Evolutionary conservation across 1,140 invertebrate species (phyloP).

Genomic region (Ptiloglossa arizonensis): DNA sequence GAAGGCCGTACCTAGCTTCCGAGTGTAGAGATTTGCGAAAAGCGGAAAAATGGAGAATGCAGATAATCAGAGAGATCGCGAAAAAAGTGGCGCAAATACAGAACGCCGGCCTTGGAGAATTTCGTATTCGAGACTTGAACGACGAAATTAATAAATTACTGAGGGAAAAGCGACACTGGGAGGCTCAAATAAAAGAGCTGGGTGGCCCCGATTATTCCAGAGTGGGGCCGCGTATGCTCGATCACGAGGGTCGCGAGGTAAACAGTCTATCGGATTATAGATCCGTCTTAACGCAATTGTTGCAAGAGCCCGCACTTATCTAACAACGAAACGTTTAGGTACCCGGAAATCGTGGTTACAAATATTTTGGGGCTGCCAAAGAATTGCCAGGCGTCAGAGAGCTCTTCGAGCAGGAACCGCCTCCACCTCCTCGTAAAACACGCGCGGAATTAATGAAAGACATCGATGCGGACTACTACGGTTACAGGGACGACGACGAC

Average conservation of each 20-base stretch:
- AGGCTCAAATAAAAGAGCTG: constrained; percentile 96
- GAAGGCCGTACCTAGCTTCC: constrained; percentile 95
- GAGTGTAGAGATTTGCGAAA: constrained; percentile 95
- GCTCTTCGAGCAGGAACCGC: constrained; percentile 97
- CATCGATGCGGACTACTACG: constrained; percentile 99
- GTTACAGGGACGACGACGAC: constrained; percentile 99
- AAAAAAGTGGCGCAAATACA: constrained; percentile 99
- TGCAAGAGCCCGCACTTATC: too few relatives aligned
- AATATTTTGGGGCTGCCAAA: constrained; percentile 99
- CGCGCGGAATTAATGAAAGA: constrained; percentile 98
- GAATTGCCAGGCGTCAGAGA: constrained; percentile 98
- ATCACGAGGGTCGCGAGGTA: constrained; percentile 97
- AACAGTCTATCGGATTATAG: neutral
- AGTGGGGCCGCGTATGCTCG: constrained; percentile 96
- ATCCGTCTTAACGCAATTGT: too few relatives aligned
- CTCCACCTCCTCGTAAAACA: constrained; percentile 93
- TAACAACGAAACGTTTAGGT: constrained; percentile 77
- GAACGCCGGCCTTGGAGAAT: constrained; percentile 99
- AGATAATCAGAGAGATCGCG: constrained; percentile 98
- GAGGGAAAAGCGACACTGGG: constrained; percentile 98
- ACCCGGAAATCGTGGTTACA: constrained; percentile 98
- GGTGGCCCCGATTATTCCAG: constrained; percentile 97
- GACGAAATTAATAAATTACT: constrained; percentile 99
- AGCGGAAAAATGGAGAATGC: constrained; percentile 97
- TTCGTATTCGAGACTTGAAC: constrained; percentile 98